Evolutionary conservation across 2,888 invertebrate species (phyloP).

Genomic region (Phytoseiulus persimilis): DNA sequence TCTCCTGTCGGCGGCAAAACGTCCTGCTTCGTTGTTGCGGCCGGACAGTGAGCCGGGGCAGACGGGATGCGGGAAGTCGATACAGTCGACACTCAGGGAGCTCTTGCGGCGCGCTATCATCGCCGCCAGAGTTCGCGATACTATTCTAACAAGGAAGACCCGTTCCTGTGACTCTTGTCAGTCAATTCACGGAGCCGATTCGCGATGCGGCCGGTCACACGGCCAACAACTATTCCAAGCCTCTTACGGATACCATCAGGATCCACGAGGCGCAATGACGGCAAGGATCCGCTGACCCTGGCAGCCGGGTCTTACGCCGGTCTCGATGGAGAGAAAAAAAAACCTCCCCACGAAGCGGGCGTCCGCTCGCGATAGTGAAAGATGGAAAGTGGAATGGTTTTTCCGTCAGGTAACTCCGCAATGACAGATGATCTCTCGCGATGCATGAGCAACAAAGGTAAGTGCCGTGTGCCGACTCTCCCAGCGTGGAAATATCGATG

Average conservation of each 20-base stretch:
- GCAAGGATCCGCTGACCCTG: no score
- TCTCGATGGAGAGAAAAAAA: no score
- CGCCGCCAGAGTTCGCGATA: background rate
- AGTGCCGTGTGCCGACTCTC: background rate
- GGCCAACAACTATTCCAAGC: no score
- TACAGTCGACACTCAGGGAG: background rate
- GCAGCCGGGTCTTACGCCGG: no score
- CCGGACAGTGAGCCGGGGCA: background rate
- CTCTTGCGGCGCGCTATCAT: background rate
- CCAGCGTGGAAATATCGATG: background rate
- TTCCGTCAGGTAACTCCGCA: background rate
- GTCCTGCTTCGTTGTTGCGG: background rate
- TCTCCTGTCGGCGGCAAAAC: conserved; percentile 5
- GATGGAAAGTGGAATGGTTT: background rate
- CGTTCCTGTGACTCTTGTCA: background rate
- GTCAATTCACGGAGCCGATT: background rate
- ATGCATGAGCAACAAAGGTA: background rate
- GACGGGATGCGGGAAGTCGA: background rate
- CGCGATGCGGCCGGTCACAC: background rate
- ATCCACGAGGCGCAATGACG: no score
- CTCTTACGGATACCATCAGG: no score
- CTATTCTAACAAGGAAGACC: background rate
- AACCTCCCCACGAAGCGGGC: background rate
- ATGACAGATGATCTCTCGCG: background rate
- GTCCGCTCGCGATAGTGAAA: background rate